Base-by-base conservation (phyloP, 2,888 invertebrate genomes). In the Pelosia muscerda region DNA sequence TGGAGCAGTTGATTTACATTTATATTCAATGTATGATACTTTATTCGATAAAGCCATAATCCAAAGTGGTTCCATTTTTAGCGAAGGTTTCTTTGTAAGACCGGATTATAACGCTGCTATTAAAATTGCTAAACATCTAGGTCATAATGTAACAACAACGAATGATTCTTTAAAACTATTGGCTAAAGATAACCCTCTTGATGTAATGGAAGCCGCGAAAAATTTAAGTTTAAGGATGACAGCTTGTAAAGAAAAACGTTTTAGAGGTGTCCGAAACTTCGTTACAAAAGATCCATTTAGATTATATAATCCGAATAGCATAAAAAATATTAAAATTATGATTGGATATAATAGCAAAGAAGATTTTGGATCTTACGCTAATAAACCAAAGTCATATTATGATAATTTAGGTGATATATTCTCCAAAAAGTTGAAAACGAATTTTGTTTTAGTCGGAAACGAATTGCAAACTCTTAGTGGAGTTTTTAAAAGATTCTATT, bases 341-440 rank as follows among this genome's bases (percentile, higher is more conserved):
- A 77, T 87, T 9, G 90, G 90, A 0, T 87, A 84, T 26, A 90
- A 85, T 10, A 86, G 85, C 38, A 85, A 86, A 72, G 90, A 90
- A 76, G 77, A 76, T 2, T 85, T 86, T 25, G 71, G 71, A 15
- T 71, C 72, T 6, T 86, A 81, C 25, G 77, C 73, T 5, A 78
- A 78, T 11, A 72, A 82, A 70, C 65, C 74, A 0, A 73, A 81
- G 53, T 69, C 77, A 3, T 84, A 79, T 63, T 81, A 72, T 22
- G 64, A 79, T 0, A 63, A 15, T 54, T 31, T 80, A 9, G 60
- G 66, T 0, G 58, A 80, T 2, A 63, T 77, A 1, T 78, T 80
- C 53, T 68, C 67, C 8, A 61, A 28, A 2, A 55, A 71, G 6
- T 63, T 80, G 28, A 61, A 72, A n/a, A 64, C 34, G 3, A 71